Conservation (phyloP, 2,797 vertebrate species). For the Acipenser transmontanus region DNA sequence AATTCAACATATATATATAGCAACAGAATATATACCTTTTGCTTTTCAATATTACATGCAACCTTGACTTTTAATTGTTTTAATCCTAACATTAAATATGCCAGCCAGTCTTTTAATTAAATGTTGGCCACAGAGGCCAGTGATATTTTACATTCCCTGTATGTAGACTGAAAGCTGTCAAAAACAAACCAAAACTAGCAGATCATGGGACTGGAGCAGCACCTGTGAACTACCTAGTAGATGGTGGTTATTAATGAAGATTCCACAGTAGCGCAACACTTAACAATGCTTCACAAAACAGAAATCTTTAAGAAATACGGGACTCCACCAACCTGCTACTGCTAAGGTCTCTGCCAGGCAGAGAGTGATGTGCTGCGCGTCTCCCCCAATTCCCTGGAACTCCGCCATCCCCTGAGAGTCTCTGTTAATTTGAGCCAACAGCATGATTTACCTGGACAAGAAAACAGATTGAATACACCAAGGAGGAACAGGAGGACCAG, state of each 20-base stretch:
- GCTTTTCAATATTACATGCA: not conserved
- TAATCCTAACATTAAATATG: no score
- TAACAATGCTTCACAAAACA: not conserved
- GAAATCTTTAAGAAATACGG: not conserved
- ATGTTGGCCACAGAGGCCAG: no score
- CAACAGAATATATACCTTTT: not conserved
- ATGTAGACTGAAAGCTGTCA: no score
- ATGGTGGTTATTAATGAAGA: no score
- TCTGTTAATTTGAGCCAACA: slow-evolving; percentile 95
- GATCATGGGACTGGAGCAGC: not conserved
- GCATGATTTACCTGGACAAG: slow-evolving; percentile 73
- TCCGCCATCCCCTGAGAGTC: slow-evolving; percentile 94
- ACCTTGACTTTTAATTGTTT: no score
- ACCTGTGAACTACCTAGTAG: not conserved
- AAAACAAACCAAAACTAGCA: slow-evolving; percentile 1
- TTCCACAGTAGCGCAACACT: no score
- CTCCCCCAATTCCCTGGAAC: slow-evolving; percentile 89
- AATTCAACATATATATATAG: slow-evolving; percentile 5
- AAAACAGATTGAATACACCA: slow-evolving; percentile 4
- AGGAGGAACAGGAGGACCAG: not conserved
- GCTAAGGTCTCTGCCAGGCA: slow-evolving; percentile 93
- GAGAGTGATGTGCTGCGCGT: slow-evolving; percentile 87
- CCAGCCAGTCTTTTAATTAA: no score
- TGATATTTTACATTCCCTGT: no score
- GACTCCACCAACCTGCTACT: slow-evolving; percentile 65